Evolutionary conservation across 2,797 vertebrate species (phyloP), one percentile per base, ranked within the genome.

Genomic region (Eurystomus glaucurus): DNA sequence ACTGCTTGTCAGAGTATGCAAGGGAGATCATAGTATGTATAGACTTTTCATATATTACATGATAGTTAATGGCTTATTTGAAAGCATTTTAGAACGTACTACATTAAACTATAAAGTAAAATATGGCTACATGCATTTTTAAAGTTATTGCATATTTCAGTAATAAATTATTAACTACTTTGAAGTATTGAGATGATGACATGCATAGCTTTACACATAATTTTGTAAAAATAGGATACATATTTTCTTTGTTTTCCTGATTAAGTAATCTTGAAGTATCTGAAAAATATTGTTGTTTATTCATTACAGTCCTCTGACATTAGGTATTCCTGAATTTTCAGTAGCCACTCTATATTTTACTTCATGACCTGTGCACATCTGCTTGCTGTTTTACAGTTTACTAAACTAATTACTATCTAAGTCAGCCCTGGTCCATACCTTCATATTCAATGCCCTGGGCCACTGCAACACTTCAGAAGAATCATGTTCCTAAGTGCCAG

Each of bases 31-130:
- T 13, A 43, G 62, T 31, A 79, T 33, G 43, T 77, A 87, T 52
- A 85, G 78, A 77, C 60, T 80, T 93, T 85, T 90, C 71, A 77
- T 83, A 93, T 70, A 86, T 86, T 88, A 69, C 31, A 20, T 64
- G 58, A 66, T 11, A 90, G 71, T 35, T 80, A 88, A 91, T 60
- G 17, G 55, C 12, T 90, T 76, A 8, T 75, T 85, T 77, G 51
- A 80, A 96, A 85, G 17, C 5, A 19, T 66, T 85, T 95, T 80
- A 83, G 55, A 35, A 70, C 37, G 35, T 55, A 82, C 14, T 66
- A 45, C 26, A 66, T 62, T 72, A 89, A 76, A 20, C 7, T 71
- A 46, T 31, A 26, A 75, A 62, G 31, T 77, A 74, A 81, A 91
- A 81, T 68, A 81, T n/a, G 7, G 21, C 9, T 64, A 72, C 21